Conservation (phyloP, 2,113 vertebrate species). For the Hemiprocne comata region DNA sequence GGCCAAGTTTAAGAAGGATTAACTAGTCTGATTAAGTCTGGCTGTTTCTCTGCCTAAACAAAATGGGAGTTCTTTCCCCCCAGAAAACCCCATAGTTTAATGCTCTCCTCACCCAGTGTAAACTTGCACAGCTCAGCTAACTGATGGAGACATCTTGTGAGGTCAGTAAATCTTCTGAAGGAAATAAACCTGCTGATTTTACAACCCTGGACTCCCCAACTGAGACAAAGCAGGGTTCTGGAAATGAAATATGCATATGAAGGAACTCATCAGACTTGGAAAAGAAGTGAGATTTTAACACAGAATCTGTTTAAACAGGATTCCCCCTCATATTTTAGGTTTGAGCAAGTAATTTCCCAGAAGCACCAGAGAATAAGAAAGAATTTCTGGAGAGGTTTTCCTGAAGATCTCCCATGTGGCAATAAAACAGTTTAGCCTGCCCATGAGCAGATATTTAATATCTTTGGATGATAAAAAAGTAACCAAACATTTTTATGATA, state of each 20-base stretch:
- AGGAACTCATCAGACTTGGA: background rate
- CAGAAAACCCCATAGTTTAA: background rate
- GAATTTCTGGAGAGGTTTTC: background rate
- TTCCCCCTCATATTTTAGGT: background rate
- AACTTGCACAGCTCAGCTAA: background rate
- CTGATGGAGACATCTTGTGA: too few relatives aligned
- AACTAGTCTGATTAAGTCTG: background rate
- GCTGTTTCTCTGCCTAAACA: background rate
- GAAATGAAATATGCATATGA: background rate
- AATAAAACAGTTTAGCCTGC: background rate
- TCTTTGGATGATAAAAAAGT: background rate
- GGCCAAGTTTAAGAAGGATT: background rate
- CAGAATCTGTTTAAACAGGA: background rate
- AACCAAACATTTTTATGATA: background rate
- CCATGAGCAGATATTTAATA: background rate
- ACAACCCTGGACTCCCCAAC: background rate
- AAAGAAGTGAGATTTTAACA: background rate
- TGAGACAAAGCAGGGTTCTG: background rate
- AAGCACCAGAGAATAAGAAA: background rate
- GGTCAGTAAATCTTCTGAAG: background rate
- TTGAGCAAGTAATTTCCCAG: background rate
- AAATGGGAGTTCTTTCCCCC: background rate
- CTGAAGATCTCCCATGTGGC: background rate
- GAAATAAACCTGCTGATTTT: background rate
- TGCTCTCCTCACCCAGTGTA: background rate